Base-by-base conservation (phyloP, 2,113 vertebrate genomes). In the Sporophila hypoxantha region DNA sequence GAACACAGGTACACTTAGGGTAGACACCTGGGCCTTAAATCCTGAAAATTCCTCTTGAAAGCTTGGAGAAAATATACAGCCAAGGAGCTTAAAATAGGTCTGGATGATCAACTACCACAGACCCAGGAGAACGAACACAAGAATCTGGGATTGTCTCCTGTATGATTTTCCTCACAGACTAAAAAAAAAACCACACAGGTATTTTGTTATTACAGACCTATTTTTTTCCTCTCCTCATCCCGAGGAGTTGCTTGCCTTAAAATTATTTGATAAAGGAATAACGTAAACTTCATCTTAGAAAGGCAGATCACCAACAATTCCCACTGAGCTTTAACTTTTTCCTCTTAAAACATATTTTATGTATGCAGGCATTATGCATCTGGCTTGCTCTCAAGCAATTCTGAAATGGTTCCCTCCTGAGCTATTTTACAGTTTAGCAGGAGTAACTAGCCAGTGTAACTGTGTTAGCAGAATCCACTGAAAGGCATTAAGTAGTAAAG, bases 241-340 rank as follows among this genome's bases (percentile, higher is more conserved):
- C 56, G 36, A 92, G 60, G 42, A 93, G 47, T 14, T 52, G 56
- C 41, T 85, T 23, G 3, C 80, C 69, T 68, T 68, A 60, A 87
- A 91, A 94, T 85, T 89, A 88, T 60, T 67, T 64, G 82, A 77
- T 92, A 92, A 91, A 82, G 61, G 71, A 68, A 70, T 87, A 82
- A 52, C 2, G 0, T 60, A 89, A 89, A 71, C 88, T 77, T 91
- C 76, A 70, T 29, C 69, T 77, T 62, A 39, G 79, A 85, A 55
- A 85, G 52, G 82, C 61, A 89, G 90, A 91, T 94, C 93, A 93
- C 59, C 50, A 69, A 61, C 77, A 56, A 61, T 16, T 84, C 75
- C 84, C 64, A 69, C 67, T 30, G 67, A 76, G 84, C 50, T 86
- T 76, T 88, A 93, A 92, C 70, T 84, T 90, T 81, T 82, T 23